Percentiles rank a stretch among this genome's conserved stretches.
These are phyloP conservation scores for Labeo rohita DNA, from an alignment of 2,113 vertebrate genomes.

Conservation along the genomic window DNA sequence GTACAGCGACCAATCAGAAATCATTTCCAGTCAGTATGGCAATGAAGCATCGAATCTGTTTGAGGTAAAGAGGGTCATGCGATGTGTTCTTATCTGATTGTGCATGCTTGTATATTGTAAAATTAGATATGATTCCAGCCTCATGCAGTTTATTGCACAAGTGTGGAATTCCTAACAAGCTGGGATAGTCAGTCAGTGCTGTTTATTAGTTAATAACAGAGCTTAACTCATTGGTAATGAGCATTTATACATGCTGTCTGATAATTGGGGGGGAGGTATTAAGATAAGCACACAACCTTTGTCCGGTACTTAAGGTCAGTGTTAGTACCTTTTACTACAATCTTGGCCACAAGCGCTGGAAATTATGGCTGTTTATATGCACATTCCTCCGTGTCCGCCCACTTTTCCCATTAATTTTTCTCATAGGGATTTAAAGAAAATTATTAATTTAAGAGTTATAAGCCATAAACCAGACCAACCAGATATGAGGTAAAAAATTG, in stretches of 20 bases:
- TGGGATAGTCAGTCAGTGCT: slow-evolving; percentile 15
- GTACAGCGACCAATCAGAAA: slow-evolving; percentile 99
- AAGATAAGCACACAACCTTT: slow-evolving; percentile 68
- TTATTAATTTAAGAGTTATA: background rate
- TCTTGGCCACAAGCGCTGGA: background rate
- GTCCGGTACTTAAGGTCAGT: slow-evolving; percentile 56
- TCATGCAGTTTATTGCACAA: background rate
- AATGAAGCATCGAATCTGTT: slow-evolving; percentile 94
- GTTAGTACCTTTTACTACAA: slow-evolving; percentile 33
- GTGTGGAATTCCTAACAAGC: slow-evolving; percentile 11
- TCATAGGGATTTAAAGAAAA: background rate
- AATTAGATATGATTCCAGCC: background rate
- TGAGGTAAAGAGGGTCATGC: slow-evolving; percentile 83
- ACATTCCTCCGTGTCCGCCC: background rate
- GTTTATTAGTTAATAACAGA: slow-evolving; percentile 53
- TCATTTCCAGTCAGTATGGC: slow-evolving; percentile 97
- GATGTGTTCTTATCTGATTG: background rate
- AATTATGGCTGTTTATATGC: background rate
- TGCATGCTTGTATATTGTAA: slow-evolving; percentile 13
- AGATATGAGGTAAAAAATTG: background rate
- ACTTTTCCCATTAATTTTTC: background rate
- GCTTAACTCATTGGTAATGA: slow-evolving; percentile 64
- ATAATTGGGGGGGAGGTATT: slow-evolving; percentile 60
- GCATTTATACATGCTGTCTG: slow-evolving; percentile 49
- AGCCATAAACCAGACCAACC: background rate